Evolutionary conservation across 2,888 invertebrate species (phyloP).

Genomic region (Apodemia mormo): DNA sequence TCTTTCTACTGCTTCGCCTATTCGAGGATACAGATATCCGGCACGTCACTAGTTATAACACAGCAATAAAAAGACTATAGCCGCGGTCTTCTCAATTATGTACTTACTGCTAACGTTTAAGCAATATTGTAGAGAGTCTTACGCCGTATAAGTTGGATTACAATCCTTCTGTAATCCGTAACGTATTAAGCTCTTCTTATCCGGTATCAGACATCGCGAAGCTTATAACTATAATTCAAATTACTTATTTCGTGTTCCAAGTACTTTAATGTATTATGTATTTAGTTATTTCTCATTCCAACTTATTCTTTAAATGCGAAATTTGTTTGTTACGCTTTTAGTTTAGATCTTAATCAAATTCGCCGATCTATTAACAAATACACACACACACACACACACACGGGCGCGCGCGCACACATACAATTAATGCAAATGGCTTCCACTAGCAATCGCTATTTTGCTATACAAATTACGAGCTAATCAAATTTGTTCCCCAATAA

Average conservation of each 20-base stretch:
- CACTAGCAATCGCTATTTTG: neutral
- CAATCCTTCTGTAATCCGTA: neutral
- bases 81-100: too few relatives aligned
- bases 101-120: too few relatives aligned
- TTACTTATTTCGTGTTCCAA: neutral
- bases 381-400: neutral
- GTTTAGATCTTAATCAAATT: too few relatives aligned
- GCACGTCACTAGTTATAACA: too few relatives aligned
- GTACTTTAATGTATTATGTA: too few relatives aligned
- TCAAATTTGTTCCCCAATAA: neutral
- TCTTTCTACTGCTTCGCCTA: too few relatives aligned
- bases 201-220: constrained; percentile 1
- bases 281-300: too few relatives aligned
- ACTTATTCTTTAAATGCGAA: too few relatives aligned
- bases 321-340: too few relatives aligned
- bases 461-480: neutral
- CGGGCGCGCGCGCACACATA: neutral
- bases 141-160: neutral
- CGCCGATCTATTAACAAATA: too few relatives aligned
- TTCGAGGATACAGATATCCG: too few relatives aligned
- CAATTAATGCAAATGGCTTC: neutral
- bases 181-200: neutral
- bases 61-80: too few relatives aligned
- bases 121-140: neutral
- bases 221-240: neutral